A percentile compares a stretch with the other conserved stretches of the same genome.
These are phyloP conservation scores for Pelochelys cantorii DNA, from an alignment of 2,797 vertebrate genomes.

Conservation along the genomic window DNA sequence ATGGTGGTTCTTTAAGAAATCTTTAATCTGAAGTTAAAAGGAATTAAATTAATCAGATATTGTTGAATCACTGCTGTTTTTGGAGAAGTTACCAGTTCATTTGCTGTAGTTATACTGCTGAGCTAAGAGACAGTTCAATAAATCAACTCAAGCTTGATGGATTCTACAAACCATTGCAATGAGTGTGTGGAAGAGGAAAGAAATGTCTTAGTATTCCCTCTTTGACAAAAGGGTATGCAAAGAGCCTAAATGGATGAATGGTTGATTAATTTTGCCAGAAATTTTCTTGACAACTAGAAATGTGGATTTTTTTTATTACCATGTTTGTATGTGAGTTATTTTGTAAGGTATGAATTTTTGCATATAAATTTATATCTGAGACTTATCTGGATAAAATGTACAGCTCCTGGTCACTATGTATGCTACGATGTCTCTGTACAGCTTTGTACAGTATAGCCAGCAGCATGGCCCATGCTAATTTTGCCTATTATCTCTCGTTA, in stretches of 20 bases:
- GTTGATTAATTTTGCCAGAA: slow-evolving; percentile 99
- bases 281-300: slow-evolving; percentile 99
- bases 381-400: slow-evolving; percentile 85
- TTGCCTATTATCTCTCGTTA: slow-evolving; percentile 67
- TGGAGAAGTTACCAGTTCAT: slow-evolving; percentile 96
- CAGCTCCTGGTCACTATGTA: slow-evolving; percentile 69
- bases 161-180: slow-evolving; percentile 97
- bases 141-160: slow-evolving; percentile 99
- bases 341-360: slow-evolving; percentile 93
- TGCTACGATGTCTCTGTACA: slow-evolving; percentile 55
- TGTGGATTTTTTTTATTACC: slow-evolving; percentile 92
- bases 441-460: slow-evolving; percentile 62
- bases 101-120: slow-evolving; percentile 99
- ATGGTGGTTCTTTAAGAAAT: slow-evolving; percentile 59
- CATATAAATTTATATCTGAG: slow-evolving; percentile 92
- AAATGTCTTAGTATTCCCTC: slow-evolving; percentile 95
- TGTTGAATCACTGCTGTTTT: slow-evolving; percentile 85
- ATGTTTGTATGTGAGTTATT: slow-evolving; percentile 94
- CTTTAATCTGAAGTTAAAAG: slow-evolving; percentile 74
- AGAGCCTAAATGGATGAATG: slow-evolving; percentile 99
- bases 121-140: slow-evolving; percentile 99
- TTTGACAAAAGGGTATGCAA: slow-evolving; percentile 99
- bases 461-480: slow-evolving; percentile 49
- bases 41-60: slow-evolving; percentile 82
- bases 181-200: slow-evolving; percentile 91